A percentile compares a stretch with the other conserved stretches of the same genome.
Conservation (phyloP, 2,113 vertebrate species). For the Calidris pugnax region DNA sequence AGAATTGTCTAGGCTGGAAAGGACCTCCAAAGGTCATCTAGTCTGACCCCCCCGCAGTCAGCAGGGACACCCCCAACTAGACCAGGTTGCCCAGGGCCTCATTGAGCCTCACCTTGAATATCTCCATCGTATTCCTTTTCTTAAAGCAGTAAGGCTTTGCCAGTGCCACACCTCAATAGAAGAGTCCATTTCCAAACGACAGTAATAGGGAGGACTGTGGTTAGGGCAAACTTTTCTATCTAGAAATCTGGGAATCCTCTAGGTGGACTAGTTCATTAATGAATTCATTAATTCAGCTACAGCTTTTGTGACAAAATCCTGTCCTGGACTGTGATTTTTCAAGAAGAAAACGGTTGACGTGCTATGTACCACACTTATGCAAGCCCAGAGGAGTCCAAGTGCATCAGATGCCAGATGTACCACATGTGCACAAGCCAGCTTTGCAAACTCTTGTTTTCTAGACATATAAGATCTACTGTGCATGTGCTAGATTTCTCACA, state of each 20-base stretch:
- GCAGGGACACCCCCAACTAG: no score
- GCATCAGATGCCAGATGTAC: neutral
- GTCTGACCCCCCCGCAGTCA: no score
- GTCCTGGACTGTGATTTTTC: neutral
- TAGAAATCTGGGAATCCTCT: neutral
- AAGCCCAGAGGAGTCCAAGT: neutral
- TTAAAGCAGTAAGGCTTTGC: neutral
- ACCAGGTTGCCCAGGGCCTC: no score
- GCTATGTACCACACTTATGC: fast-evolving
- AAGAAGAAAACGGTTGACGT: neutral
- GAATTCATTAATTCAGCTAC: neutral
- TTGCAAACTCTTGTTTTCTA: neutral
- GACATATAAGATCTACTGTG: neutral
- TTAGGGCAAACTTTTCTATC: neutral
- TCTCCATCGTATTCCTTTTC: neutral
- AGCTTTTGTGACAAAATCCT: neutral
- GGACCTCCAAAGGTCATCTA: no score
- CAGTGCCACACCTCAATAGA: neutral
- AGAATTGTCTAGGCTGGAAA: no score
- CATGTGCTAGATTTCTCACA: neutral
- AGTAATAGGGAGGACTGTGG: neutral
- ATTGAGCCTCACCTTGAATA: no score
- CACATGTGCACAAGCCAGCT: neutral
- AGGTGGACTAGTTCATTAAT: neutral
- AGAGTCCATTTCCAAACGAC: neutral